Evolutionary conservation across 1,140 invertebrate genomes (phyloP).

Genomic region (Drosophila bifasciata): DNA sequence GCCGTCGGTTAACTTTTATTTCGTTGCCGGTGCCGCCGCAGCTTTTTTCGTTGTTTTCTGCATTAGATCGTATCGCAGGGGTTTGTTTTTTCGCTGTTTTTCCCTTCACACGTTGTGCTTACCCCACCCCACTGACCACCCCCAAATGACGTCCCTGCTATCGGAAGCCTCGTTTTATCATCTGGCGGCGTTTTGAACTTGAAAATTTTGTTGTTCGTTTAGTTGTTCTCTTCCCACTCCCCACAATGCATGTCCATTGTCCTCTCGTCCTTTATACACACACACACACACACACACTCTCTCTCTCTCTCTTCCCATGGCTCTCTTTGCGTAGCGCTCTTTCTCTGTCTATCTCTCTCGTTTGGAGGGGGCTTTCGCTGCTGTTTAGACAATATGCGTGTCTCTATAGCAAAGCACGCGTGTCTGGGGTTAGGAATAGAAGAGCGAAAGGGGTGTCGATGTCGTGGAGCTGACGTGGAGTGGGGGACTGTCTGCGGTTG

Average conservation of each 20-base stretch:
- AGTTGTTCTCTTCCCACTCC: slow-evolving; percentile 28
- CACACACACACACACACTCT: neutral
- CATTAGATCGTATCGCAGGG: slow-evolving; percentile 54
- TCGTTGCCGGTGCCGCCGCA: slow-evolving; percentile 21
- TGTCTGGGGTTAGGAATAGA: slow-evolving; percentile 51
- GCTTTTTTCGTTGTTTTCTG: slow-evolving; percentile 35
- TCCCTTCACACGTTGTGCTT: slow-evolving; percentile 9
- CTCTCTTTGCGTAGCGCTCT: slow-evolving; percentile 22
- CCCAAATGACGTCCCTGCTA: neutral
- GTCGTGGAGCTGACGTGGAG: neutral
- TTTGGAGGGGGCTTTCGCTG: slow-evolving; percentile 28
- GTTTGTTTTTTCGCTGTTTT: slow-evolving; percentile 26
- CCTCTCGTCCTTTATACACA: slow-evolving; percentile 12
- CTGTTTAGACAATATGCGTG: slow-evolving; percentile 68
- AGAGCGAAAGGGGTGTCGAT: neutral
- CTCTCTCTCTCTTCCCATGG: slow-evolving; percentile 12
- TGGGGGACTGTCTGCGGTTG: slow-evolving; percentile 27
- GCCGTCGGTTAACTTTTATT: slow-evolving; percentile 36
- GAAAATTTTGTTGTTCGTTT: slow-evolving; percentile 73
- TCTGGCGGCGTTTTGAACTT: slow-evolving; percentile 81
- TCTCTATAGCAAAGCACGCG: slow-evolving; percentile 41
- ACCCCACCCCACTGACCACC: neutral
- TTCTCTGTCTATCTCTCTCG: slow-evolving; percentile 21
- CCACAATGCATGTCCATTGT: slow-evolving; percentile 11
- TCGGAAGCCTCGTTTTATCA: slow-evolving; percentile 20